Evolutionary conservation across 30 jellyfish, hydroid and myxozoan species (phyloP).

Genomic region (Aurelia aurita): DNA sequence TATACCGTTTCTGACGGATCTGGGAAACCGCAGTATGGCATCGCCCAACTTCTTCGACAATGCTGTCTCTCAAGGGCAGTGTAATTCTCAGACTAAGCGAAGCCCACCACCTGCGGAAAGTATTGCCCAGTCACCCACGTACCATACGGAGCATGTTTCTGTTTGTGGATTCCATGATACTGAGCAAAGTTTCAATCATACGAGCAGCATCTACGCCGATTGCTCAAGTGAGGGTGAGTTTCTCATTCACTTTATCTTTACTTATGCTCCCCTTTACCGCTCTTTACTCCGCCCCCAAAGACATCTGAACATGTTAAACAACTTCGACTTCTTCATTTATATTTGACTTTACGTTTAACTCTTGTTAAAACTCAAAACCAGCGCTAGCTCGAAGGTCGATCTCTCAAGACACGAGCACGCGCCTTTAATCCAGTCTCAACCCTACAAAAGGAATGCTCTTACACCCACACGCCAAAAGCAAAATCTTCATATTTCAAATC

Average conservation of each 20-base stretch:
- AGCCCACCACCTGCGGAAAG: constrained; percentile 61
- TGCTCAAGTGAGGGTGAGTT: constrained; percentile 44
- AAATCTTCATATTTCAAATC: too few species aligned
- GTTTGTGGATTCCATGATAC: constrained; percentile 47
- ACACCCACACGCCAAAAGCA: too few species aligned
- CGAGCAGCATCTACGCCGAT: constrained; percentile 36
- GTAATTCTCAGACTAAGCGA: constrained; percentile 46
- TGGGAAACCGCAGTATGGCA: constrained; percentile 74
- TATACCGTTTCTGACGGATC: constrained; percentile 74
- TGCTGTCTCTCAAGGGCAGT: constrained; percentile 41
- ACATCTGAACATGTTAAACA: not conserved
- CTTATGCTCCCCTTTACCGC: not conserved
- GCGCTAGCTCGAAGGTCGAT: too few species aligned
- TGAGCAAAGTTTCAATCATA: constrained; percentile 39
- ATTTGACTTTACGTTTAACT: too few species aligned
- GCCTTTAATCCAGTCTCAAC: too few species aligned
- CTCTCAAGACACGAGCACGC: too few species aligned
- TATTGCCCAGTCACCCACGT: constrained; percentile 44
- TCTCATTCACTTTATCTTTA: not conserved
- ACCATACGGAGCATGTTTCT: constrained; percentile 28
- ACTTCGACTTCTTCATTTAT: not conserved
- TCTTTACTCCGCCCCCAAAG: not conserved
- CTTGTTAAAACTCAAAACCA: too few species aligned
- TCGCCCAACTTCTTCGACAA: constrained; percentile 78
- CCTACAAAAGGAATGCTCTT: too few species aligned